Evolutionary conservation across 2,888 invertebrate genomes (phyloP), one percentile per base, ranked within the genome.

Genomic region (Dimorphilus gyrociliatus): DNA sequence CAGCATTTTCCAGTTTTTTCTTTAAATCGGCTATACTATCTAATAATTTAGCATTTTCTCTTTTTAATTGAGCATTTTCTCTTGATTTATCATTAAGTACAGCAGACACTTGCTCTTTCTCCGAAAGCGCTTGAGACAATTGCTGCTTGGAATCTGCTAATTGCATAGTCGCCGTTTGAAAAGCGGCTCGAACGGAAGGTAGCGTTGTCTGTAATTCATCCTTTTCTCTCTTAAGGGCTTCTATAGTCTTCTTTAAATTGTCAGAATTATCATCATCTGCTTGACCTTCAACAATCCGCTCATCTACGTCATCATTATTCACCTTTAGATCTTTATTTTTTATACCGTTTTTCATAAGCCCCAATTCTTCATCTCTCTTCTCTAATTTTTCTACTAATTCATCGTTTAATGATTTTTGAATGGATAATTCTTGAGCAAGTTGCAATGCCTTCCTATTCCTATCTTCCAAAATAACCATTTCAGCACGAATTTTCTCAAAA

Each of bases 51-150:
- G 57, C 48, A 37, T 46, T 54, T 39, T 63, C 63, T 25, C 47
- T 37, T 39, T 57, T 60, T 14, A 60, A 41, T 15, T 41, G 45
- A 33, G 60, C 60, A 27, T 49, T 47, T 36, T 63, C 63, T 18
- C 60, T 43, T 0, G 60, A 51, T 33, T 63, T 62, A 35, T 63
- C 63, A 35, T 53, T 58, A 37, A 64, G 44, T 10, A 63, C 55
- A 15, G 58, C 51, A 39, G 62, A 44, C 41, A 63, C 57, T 40
- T 62, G 58, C 28, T 60, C 58, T 30, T 48, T 50, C 39, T 62
- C 62, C 16, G 47, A n/a, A n/a, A n/a, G n/a, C n/a, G n/a, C n/a
- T n/a, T n/a, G n/a, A n/a, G n/a, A n/a, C n/a, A n/a, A n/a, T 13
- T 27, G 23, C 37, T 39, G 5, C 19, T 23, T 24, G 24, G 5